These are phyloP conservation scores for Popillia japonica DNA, from an alignment of 1,140 invertebrate genomes.

Conservation along the genomic window DNA sequence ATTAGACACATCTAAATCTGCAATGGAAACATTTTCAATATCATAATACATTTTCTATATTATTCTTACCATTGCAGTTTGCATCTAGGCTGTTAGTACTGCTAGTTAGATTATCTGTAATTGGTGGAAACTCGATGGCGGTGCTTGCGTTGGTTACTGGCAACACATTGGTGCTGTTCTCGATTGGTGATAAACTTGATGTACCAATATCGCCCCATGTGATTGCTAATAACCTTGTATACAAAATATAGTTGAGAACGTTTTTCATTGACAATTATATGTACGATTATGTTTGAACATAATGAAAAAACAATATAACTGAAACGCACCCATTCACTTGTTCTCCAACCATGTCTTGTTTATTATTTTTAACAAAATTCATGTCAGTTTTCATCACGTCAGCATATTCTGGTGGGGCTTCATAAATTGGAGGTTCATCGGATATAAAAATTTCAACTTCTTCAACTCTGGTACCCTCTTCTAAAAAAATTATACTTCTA, in stretches of 20 bases:
- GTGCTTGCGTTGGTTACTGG: not conserved
- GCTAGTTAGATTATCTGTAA: not conserved
- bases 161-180: not conserved
- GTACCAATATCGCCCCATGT: not conserved
- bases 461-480: slow-evolving; percentile 43
- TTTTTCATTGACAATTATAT: slow-evolving; percentile 15
- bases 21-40: not conserved
- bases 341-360: not conserved
- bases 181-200: not conserved
- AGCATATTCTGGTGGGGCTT: slow-evolving; percentile 75
- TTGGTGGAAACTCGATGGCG: not conserved
- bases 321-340: slow-evolving; percentile 11
- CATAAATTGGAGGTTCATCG: slow-evolving; percentile 75
- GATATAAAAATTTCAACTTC: slow-evolving; percentile 63
- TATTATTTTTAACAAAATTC: slow-evolving; percentile 25
- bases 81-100: not conserved
- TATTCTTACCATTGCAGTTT: not conserved
- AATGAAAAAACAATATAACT: not conserved
- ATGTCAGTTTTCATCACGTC: slow-evolving; percentile 67
- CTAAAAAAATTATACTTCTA: slow-evolving; percentile 39
- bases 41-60: no score
- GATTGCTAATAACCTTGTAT: not conserved
- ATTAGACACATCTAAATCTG: not conserved
- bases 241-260: not conserved
- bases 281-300: not conserved